phyloP scores from a whole-genome alignment of 2,113 vertebrate species.

The Taxidea taxus region DNA sequence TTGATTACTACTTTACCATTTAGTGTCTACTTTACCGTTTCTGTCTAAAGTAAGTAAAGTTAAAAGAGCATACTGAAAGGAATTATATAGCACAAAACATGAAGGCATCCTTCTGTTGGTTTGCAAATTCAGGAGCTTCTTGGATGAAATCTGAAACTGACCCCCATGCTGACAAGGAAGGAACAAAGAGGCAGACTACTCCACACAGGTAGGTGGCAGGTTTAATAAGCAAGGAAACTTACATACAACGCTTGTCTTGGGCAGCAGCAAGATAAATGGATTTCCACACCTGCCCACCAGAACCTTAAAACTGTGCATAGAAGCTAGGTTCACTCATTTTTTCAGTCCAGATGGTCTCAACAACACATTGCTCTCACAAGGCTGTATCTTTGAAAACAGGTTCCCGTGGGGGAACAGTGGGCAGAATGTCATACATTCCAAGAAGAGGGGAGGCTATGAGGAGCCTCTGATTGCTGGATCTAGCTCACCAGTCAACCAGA shows the following conservation, averaged over 20 bases:
- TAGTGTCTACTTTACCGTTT: neutral
- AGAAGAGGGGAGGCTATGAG: neutral
- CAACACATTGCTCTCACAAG: neutral
- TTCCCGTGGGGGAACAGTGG: neutral
- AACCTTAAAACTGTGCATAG: neutral
- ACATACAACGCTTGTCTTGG: neutral
- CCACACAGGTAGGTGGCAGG: too few relatives aligned
- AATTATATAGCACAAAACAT: neutral
- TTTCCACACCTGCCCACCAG: neutral
- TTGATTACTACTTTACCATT: neutral
- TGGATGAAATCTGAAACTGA: neutral
- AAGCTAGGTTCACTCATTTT: neutral
- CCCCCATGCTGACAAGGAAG: neutral
- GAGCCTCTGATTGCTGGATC: too few relatives aligned
- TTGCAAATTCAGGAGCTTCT: neutral
- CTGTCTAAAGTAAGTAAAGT: neutral
- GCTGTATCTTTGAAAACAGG: neutral
- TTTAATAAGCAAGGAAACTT: neutral
- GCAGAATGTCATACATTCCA: neutral
- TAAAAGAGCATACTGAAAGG: neutral
- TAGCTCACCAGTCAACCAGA: neutral
- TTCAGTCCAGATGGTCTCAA: neutral
- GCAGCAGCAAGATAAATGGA: too few relatives aligned
- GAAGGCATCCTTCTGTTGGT: neutral
- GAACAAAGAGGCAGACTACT: neutral